Base-by-base conservation (phyloP, 2,888 invertebrate species). In the Quadroppia sp. region DNA sequence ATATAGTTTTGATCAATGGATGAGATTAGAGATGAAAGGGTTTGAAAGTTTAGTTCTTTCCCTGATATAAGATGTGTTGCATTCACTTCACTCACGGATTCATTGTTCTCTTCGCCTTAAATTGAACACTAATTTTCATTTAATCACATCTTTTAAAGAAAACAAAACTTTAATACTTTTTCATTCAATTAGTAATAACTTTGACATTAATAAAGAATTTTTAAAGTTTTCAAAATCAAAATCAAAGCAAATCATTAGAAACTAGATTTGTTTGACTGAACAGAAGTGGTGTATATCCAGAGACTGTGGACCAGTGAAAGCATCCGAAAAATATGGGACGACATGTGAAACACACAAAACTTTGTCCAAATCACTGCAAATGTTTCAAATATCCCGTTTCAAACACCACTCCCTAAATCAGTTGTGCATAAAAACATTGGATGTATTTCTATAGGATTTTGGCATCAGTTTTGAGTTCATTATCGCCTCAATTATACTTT, bases 351-450 rank as follows among this genome's bases (percentile, higher is more conserved):
- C 30, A 25, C 30, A 25, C 13, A 30, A 59, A 30, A 13, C 28
- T 30, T 15, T 59, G 25, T 13, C 25, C 7, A 53, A 59, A 64
- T 59, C 30, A 59, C 28, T 28, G 30, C 17, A 28, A 23, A 23
- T 9, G n/a, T 64, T 36, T 64, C 64, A 64, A 36, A 36, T 32
- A 3, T 64, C 36, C 28, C 56, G 53, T 64, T 64, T 20, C n/a
- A 6, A 28, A 59, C 40, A 36, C 36, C 64, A 64, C 64, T 64
- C 64, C 64, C 64, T 30, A 40, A 64, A 64, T 64, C 64, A 64
- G 32, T 64, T 64, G 40, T 32, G 64, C 64, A 36, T 32, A 36
- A 64, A 59, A 36, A 30, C 59, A 28, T 28, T 3, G 13, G 28
- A 56, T 20, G n/a, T n/a, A n/a, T n/a, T n/a, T n/a, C n/a, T n/a